Base-by-base conservation (phyloP, 1,140 invertebrate genomes). In the Camponotus pennsylvanicus region DNA sequence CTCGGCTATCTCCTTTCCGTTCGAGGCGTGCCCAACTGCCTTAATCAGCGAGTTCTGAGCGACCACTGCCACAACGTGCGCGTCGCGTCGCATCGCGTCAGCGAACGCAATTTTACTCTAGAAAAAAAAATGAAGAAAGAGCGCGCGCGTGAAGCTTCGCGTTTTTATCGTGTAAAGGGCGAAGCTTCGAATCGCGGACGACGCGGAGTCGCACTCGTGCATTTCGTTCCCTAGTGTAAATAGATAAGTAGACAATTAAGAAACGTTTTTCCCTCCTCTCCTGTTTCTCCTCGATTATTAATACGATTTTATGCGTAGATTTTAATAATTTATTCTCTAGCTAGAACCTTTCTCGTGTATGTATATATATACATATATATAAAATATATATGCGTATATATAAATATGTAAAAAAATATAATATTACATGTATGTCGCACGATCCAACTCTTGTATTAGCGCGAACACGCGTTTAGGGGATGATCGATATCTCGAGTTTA, bases 311-410 rank as follows among this genome's bases (percentile, higher is more conserved):
- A 52, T 52, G 49, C 49, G 55, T 91, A 87, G 88, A 92, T 85
- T 89, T 93, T 94, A 93, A 93, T 94, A 93, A 94, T 94, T 95
- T 94, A 94, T 94, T 94, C 92, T 92, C 91, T 92, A 93, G 93
- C 86, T 94, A 94, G 91, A 73, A 61, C 21, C 21, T 61, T 4
- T 64, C 21, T 84, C 69, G 37, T 71, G 73, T 86, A 66, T 86
- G 83, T 71, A 85, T 77, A 66, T 76, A 34, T 34, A 49, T 32
- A 34, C 6, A 34, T 45, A 45, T 9, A 45, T 45, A 45, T 52
- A 13, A 15, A 52, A 52, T 18, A 52, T 52, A 52, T 52, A 52
- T 52, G 15, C 15, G 13, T 18, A 52, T 18, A 52, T 52, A 52
- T 52, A 73, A 8, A 18, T n/a, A 63, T 76, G 76, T 32, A 34